These are phyloP conservation scores for Helarctos malayanus DNA, from an alignment of 2,797 vertebrate species.

Conservation along the genomic window DNA sequence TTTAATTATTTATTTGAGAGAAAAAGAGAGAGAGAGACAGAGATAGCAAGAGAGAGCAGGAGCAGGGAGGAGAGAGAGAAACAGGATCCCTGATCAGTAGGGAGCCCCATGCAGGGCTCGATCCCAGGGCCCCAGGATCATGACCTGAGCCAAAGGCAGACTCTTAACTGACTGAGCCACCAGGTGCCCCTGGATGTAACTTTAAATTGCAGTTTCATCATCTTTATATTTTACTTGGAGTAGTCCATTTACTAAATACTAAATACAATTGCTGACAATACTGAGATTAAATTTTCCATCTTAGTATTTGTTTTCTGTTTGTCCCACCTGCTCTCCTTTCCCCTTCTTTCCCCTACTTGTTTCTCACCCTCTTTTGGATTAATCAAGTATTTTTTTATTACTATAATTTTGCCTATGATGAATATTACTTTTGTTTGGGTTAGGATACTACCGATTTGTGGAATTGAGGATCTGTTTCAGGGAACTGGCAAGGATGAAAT, in stretches of 20 bases:
- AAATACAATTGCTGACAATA: neutral
- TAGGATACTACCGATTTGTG: neutral
- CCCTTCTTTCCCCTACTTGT: neutral
- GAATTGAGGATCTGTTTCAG: neutral
- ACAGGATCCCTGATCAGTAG: too few relatives aligned
- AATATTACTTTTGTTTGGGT: neutral
- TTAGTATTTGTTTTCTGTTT: constrained; percentile 5
- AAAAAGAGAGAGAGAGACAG: too few relatives aligned
- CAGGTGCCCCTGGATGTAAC: neutral
- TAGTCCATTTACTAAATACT: neutral
- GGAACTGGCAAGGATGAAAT: neutral
- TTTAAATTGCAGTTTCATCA: neutral
- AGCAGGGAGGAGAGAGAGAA: too few relatives aligned
- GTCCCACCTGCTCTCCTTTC: neutral
- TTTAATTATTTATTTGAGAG: too few relatives aligned
- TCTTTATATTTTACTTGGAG: neutral
- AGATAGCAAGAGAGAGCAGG: too few relatives aligned
- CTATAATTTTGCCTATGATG: neutral
- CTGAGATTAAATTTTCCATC: neutral
- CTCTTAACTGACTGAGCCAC: too few relatives aligned
- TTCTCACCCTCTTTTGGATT: constrained; percentile 20
- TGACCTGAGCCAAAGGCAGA: too few relatives aligned
- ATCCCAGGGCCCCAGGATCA: too few relatives aligned
- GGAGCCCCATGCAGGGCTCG: too few relatives aligned
- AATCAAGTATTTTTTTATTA: constrained; percentile 9